Conservation (phyloP, 2,113 vertebrate genomes). For the Cichladusa arquata region DNA sequence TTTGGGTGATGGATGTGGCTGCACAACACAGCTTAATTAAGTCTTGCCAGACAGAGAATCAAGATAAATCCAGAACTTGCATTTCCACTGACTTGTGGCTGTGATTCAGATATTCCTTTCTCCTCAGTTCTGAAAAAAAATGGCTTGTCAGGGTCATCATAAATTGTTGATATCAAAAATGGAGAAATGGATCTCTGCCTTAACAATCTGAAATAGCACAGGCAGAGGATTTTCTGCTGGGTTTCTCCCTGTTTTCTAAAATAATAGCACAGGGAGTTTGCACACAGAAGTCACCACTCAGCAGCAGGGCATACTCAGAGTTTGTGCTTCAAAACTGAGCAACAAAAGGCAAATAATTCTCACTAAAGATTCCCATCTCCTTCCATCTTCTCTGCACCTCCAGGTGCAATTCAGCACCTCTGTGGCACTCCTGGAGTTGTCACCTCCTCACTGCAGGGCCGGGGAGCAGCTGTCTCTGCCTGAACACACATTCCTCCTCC, state of each 20-base stretch:
- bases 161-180: not conserved
- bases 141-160: not conserved
- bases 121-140: not conserved
- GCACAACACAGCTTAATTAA: not conserved
- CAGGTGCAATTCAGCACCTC: not conserved
- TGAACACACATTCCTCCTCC: not conserved
- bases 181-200: not conserved
- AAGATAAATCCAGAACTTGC: not conserved
- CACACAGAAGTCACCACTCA: not conserved
- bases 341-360: not conserved
- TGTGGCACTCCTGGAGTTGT: rapidly evolving
- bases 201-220: not conserved
- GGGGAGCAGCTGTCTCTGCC: not conserved
- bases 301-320: not conserved
- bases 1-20: not conserved
- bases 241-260: not conserved
- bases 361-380: not conserved
- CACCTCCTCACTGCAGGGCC: not conserved
- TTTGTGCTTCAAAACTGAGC: not conserved
- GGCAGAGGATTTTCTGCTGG: not conserved
- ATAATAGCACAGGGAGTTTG: rapidly evolving
- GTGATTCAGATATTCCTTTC: not conserved
- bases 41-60: not conserved
- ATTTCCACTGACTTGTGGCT: not conserved
- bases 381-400: not conserved